These are phyloP conservation scores for Hesperophylax magnus DNA, from an alignment of 1,140 invertebrate species.

Conservation along the genomic window DNA sequence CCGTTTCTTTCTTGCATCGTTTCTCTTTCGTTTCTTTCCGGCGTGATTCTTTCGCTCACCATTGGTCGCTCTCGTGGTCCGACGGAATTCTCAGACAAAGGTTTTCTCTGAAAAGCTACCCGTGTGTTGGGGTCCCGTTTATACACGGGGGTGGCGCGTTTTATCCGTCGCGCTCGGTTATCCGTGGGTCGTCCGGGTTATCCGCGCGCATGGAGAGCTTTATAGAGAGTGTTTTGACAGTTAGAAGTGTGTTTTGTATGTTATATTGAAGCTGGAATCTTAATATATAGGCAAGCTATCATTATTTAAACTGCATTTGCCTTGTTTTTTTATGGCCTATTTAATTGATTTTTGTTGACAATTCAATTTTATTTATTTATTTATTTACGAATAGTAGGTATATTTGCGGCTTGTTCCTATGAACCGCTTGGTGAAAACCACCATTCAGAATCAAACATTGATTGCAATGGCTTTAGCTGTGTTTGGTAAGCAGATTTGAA, in stretches of 20 bases:
- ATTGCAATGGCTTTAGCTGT: too few relatives aligned
- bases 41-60: slow-evolving; percentile 55
- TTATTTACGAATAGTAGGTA: too few relatives aligned
- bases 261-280: too few relatives aligned
- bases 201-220: background rate
- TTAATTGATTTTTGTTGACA: too few relatives aligned
- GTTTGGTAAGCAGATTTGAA: too few relatives aligned
- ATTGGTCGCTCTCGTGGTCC: slow-evolving; percentile 53
- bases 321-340: too few relatives aligned
- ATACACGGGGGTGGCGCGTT: background rate
- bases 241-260: background rate
- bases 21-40: slow-evolving; percentile 46
- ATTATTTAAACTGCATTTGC: too few relatives aligned
- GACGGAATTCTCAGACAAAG: slow-evolving; percentile 49
- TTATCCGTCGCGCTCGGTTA: background rate
- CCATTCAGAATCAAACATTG: too few relatives aligned
- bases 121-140: background rate
- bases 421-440: too few relatives aligned
- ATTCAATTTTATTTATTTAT: too few relatives aligned
- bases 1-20: slow-evolving; percentile 37
- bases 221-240: background rate
- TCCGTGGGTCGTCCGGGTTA: background rate
- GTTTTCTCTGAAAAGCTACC: background rate
- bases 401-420: too few relatives aligned
- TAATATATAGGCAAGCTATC: too few relatives aligned